Evolutionary conservation across 2,113 vertebrate genomes (phyloP), one percentile per base, ranked within the genome.

Genomic region (Cyprinodon brontotheroides): DNA sequence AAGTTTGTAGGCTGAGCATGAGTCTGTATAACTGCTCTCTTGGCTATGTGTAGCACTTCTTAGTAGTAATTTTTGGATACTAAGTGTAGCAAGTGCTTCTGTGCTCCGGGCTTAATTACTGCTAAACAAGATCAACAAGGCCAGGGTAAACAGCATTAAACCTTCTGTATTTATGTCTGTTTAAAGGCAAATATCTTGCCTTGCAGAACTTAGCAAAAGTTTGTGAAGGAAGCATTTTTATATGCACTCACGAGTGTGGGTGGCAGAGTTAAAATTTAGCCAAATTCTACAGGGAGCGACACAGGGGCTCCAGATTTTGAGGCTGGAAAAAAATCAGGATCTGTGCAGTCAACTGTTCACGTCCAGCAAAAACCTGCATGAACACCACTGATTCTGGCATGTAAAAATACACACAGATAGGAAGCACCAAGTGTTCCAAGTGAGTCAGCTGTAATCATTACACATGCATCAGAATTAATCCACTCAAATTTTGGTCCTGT

Each of bases 391-490:
- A 14, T 29, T 17, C 22, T 68, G 38, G 20, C 48, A 43, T 37
- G 39, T 6, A 60, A 37, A 15, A 41, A 39, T 37, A 57, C 67
- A 65, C 63, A 48, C 4, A 63, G 59, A 62, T 62, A 57, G 7
- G 2, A 68, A 71, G 43, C 22, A 64, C 68, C 47, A 72, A 14
- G 68, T 64, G 74, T 83, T 71, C 75, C 68, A 15, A n/a, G 80
- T 87, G 87, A 86, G 50, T 91, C 88, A 87, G 87, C 77, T 74
- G 68, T 84, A 88, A 89, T 85, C 85, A 68, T 65, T 37, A 37
- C 36, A 37, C 12, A 14, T 22, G 61, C 74, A 64, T 63, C 45
- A 66, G 68, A 43, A 68, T 65, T 74, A 81, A 89, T 81, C 79
- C 72, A 50, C 60, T 68, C 83, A 75, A 67, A 63, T 72, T 50